A percentile compares a stretch with the other conserved stretches of the same genome.
phyloP scores from a whole-genome alignment of 1,140 invertebrate genomes.

The Procambarus virginalis region DNA sequence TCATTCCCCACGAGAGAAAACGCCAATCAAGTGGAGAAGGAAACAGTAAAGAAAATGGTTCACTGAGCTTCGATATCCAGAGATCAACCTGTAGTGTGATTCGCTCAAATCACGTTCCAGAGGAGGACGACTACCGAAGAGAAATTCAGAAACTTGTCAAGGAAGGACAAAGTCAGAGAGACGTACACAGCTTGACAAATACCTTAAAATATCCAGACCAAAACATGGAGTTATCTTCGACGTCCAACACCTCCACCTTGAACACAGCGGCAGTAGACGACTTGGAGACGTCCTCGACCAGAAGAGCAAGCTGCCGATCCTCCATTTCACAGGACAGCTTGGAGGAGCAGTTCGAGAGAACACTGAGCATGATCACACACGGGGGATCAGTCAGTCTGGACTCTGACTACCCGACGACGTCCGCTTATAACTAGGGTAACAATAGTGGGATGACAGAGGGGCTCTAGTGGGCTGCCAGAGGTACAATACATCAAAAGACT shows the following conservation, averaged over 20 bases:
- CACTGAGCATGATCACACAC: conserved; percentile 34
- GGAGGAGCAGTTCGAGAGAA: conserved; percentile 48
- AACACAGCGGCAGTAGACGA: conserved; percentile 8
- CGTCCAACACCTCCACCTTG: conserved; percentile 28
- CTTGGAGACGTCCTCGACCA: conserved; percentile 2
- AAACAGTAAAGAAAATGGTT: conserved; percentile 7
- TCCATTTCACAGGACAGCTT: conserved; percentile 49
- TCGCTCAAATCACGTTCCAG: background rate
- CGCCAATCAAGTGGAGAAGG: background rate
- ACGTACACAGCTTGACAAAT: background rate
- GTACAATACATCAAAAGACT: background rate
- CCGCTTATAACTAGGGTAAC: conserved; percentile 6
- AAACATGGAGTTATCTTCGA: conserved; percentile 22
- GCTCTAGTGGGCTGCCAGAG: background rate
- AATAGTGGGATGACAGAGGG: background rate
- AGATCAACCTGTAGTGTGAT: background rate
- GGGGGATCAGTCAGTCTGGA: conserved; percentile 25
- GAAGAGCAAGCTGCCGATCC: conserved; percentile 18
- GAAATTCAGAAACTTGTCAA: background rate
- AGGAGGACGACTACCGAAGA: background rate
- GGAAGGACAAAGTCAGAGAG: conserved; percentile 9
- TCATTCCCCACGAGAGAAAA: conserved; percentile 46
- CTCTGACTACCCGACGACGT: conserved; percentile 12
- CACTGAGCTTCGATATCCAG: conserved; percentile 19
- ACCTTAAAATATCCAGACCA: conserved; percentile 1